These are phyloP conservation scores for Eulemur mongoz DNA, from an alignment of 2,797 vertebrate species.

Conservation along the genomic window DNA sequence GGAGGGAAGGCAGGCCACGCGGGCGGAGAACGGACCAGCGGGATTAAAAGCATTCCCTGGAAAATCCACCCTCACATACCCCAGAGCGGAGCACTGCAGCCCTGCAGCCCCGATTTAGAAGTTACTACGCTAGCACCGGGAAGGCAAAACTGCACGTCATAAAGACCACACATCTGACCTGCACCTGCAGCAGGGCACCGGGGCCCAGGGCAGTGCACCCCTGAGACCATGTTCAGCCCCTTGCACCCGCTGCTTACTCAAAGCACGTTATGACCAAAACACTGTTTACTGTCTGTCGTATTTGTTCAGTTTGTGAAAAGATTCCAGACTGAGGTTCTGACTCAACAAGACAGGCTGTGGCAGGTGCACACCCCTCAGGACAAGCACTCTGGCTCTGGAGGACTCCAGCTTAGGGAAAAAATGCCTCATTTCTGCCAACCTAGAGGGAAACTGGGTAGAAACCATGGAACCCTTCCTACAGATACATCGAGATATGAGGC, in stretches of 20 bases:
- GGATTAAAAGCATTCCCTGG: background rate
- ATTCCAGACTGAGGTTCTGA: background rate
- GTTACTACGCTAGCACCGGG: background rate
- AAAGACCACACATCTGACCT: fast-evolving
- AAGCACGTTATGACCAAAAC: background rate
- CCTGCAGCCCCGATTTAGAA: no score
- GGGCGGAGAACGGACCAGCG: background rate
- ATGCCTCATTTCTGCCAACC: background rate
- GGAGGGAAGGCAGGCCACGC: fast-evolving
- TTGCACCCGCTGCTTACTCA: background rate
- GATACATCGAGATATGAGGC: background rate
- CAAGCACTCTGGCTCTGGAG: background rate
- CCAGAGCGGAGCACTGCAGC: background rate
- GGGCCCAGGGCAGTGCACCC: no score
- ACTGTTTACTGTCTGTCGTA: background rate
- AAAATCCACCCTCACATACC: background rate
- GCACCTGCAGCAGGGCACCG: fast-evolving
- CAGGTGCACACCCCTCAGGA: background rate
- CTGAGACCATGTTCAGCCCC: background rate
- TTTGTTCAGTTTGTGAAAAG: background rate
- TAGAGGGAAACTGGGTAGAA: constrained; percentile 42
- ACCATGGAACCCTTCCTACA: background rate
- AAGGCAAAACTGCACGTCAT: fast-evolving
- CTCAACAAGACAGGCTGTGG: background rate
- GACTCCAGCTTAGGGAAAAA: background rate